Base-by-base conservation (phyloP, 1,140 invertebrate genomes). In the Drosophila dunni region DNA sequence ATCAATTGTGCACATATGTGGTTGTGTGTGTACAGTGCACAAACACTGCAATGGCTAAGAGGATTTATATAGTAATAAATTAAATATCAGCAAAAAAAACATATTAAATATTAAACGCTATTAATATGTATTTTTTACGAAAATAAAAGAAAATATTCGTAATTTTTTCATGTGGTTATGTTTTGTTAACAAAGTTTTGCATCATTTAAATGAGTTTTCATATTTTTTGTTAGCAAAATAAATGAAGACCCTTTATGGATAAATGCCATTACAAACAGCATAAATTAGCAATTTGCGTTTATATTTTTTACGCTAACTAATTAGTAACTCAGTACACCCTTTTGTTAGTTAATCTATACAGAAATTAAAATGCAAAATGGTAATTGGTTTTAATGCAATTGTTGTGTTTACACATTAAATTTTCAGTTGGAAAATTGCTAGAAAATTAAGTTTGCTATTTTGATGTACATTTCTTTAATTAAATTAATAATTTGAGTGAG, bases 1-100 rank as follows among this genome's bases (percentile, higher is more conserved):
- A 66, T 56, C 69, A 53, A 62, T 71, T 60, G 11, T 38, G 34
- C 15, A 20, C 13, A 48, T 10, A n/a, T 36, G 33, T 48, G 45
- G 48, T 40, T 48, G 9, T 34, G 17, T 46, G 40, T n/a, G 0
- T n/a, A n/a, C 15, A 9, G 44, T 62, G 38, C 58, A 40, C 50
- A 45, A 38, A 38, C 36, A 11, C 24, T 29, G 24, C 24, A 5
- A 51, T 36, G 34, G 34, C 17, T 36, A 17, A 36, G 24, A 11
- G 42, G 3, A 8, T 44, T 33, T 11, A 38, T 54, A 45, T 46
- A 36, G 44, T 20, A 7, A 7, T 9, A 20, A 20, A 20, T 17
- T 24, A 17, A 29, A 29, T 5, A 5, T 29, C 24, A 29, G 24
- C 38, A 42, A 42, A 42, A 9, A 40, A 42, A 42, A 42, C 2